Evolutionary conservation across 1,140 invertebrate genomes (phyloP).

Genomic region (Mizuhopecten yessoensis): DNA sequence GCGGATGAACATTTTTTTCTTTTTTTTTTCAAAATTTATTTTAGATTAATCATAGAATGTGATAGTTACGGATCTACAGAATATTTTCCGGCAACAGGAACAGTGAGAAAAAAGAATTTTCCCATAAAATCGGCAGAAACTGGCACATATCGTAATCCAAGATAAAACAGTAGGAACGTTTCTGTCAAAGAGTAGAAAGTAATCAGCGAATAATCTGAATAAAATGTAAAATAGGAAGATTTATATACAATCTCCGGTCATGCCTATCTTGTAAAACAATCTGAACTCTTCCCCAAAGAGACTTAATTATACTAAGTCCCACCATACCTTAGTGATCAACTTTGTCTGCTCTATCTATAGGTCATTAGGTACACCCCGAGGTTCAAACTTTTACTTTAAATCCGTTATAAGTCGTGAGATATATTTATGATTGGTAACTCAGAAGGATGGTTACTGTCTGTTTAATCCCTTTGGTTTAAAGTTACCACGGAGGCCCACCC

Average conservation of each 20-base stretch:
- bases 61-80: neutral
- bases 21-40: neutral
- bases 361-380: neutral
- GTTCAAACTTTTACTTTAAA: constrained; percentile 27
- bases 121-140: constrained; percentile 26
- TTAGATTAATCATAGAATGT: constrained; percentile 12
- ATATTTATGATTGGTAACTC: neutral
- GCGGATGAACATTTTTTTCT: neutral
- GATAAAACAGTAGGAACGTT: neutral
- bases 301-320: neutral
- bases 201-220: neutral
- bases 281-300: neutral
- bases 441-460: neutral
- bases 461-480: neutral
- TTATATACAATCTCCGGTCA: neutral
- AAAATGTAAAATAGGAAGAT: constrained; percentile 10
- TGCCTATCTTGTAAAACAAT: neutral
- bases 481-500: neutral
- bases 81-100: neutral
- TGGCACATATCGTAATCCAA: neutral
- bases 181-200: constrained; percentile 16
- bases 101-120: neutral
- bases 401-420: neutral
- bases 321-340: neutral
- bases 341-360: neutral